phyloP scores from a whole-genome alignment of 2,113 vertebrate species.

The Serilophus lunatus region DNA sequence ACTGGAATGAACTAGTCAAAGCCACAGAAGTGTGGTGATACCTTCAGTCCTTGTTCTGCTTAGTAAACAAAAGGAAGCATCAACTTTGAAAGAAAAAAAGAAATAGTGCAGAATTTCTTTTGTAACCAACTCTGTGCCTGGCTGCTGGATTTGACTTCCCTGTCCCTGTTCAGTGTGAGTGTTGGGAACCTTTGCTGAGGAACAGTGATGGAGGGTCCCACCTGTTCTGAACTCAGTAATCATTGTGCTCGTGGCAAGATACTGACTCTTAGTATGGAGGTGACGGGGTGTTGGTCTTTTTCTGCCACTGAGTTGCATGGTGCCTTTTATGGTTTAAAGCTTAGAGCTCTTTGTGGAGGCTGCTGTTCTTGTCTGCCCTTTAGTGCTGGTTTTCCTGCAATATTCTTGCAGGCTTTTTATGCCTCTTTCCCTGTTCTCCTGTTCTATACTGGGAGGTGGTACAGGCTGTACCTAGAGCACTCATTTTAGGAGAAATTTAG shows the following conservation, averaged over 20 bases:
- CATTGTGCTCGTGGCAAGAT: rapidly evolving
- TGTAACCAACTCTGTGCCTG: background rate
- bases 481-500: background rate
- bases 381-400: background rate
- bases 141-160: background rate
- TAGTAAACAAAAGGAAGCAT: background rate
- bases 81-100: background rate
- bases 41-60: background rate
- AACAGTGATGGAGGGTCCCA: background rate
- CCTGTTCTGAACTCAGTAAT: background rate
- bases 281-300: background rate
- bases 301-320: background rate
- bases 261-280: background rate
- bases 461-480: background rate
- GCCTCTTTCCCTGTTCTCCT: background rate
- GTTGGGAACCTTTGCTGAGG: background rate
- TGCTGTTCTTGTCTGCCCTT: background rate
- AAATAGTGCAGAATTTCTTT: background rate
- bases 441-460: background rate
- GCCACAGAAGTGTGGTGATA: background rate
- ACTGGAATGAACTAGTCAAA: background rate
- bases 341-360: background rate
- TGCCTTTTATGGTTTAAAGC: background rate
- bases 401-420: background rate
- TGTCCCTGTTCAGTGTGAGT: rapidly evolving